Evolutionary conservation across 2,113 vertebrate genomes (phyloP), one percentile per base, ranked within the genome.

Genomic region (Ciconia boyciana): DNA sequence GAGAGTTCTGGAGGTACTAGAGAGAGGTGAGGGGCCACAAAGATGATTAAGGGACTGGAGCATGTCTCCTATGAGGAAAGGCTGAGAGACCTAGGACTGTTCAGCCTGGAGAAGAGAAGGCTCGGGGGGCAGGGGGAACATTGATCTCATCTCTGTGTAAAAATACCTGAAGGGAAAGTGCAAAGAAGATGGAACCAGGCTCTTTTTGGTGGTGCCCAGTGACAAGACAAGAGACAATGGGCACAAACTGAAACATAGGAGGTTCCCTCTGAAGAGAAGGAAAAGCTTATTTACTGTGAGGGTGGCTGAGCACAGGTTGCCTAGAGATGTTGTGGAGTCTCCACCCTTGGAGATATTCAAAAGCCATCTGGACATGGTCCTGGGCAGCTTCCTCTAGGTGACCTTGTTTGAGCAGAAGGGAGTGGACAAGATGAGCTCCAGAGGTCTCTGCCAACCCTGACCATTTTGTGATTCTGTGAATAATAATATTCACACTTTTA

Each of bases 101-200:
- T 48, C 28, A 13, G 22, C 22, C 71, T 49, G 24, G 15, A 48
- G 41, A 46, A 46, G 51, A 55, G 20, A 70, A 54, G 15, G 31
- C 14, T 41, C 2, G 4, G 49, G 7, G 5, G 4, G 22, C 9
- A 9, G 31, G 8, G 41, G 10, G 19, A 3, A 20, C 4, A 1
- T 41, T 26, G 28, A 71, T 34, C 22, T 62, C 32, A 34, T 54
- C 26, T 18, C 16, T 31, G 7, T 80, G 39, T 32, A 43, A 36
- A 69, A 26, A 28, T 32, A 57, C 22, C 49, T 17, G 48, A 10
- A 82, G 49, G 10, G 36, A 51, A 41, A 24, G 16, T 18, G 25
- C 52, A 51, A 41, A 54, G 55, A 51, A 25, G 34, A 18, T 61
- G 46, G 13, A 74, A 9, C 26, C 44, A 29, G 28, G 24, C 18